Evolutionary conservation across 1,140 invertebrate species (phyloP).

Genomic region (Trichogramma pretiosum): DNA sequence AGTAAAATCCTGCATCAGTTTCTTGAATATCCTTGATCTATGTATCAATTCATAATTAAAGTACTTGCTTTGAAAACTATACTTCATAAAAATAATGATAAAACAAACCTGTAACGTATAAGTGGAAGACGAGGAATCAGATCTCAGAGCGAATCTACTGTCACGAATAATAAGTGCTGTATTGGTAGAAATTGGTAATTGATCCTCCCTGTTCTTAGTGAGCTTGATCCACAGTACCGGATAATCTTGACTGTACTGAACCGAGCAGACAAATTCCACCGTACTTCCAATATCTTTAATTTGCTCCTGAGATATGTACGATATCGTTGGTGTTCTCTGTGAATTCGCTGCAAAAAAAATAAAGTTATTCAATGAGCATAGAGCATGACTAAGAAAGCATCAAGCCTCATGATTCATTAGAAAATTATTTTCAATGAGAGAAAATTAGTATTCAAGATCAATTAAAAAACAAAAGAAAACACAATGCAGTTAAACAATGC

Average conservation of each 20-base stretch:
- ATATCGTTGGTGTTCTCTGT: conserved; percentile 82
- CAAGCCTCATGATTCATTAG: too few species aligned
- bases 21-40: conserved; percentile 92
- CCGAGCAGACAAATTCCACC: conserved; percentile 79
- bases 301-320: conserved; percentile 83
- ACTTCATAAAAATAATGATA: not conserved
- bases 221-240: conserved; percentile 75
- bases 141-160: conserved; percentile 75
- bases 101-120: conserved; percentile 67
- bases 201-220: conserved; percentile 45
- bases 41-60: not conserved
- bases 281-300: conserved; percentile 84
- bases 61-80: not conserved
- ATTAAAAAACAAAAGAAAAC: too few species aligned
- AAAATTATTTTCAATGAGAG: too few species aligned
- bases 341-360: conserved; percentile 46
- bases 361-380: too few species aligned
- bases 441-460: too few species aligned
- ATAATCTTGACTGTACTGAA: conserved; percentile 80
- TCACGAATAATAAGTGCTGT: conserved; percentile 76
- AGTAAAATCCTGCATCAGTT: conserved; percentile 80
- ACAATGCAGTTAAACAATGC: too few species aligned
- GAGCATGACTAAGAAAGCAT: too few species aligned
- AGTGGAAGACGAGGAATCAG: conserved; percentile 67
- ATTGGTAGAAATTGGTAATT: conserved; percentile 67